phyloP scores from a whole-genome alignment of 2,888 invertebrate genomes.

The Polydrusus pterygomalis region DNA sequence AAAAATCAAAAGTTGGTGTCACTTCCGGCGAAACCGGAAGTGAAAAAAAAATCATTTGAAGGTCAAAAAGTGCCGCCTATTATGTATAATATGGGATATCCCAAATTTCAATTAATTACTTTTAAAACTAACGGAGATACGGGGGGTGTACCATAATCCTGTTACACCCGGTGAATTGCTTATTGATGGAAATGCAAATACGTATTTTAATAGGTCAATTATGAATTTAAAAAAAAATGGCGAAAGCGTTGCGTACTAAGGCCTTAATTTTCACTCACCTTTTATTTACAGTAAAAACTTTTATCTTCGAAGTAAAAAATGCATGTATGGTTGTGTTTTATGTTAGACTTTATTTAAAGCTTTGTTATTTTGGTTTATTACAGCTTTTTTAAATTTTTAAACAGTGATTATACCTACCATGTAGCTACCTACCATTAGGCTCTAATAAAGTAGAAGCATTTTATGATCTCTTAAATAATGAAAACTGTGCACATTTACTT shows the following conservation, averaged over 20 bases:
- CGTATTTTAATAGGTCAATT: background rate
- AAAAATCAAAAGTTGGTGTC: no score
- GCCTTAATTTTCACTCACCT: background rate
- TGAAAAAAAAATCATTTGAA: no score
- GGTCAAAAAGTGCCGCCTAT: no score
- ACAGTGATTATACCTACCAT: conserved; percentile 44
- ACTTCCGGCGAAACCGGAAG: no score
- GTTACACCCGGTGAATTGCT: no score
- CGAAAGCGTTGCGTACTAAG: background rate
- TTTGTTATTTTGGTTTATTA: conserved; percentile 28
- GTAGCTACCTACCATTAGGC: conserved; percentile 39
- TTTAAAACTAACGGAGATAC: no score
- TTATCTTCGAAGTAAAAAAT: conserved; percentile 1
- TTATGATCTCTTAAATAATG: conserved; percentile 53
- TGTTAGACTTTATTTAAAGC: conserved; percentile 8
- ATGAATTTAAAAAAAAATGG: background rate
- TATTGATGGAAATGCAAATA: no score
- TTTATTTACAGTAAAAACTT: conserved; percentile 3
- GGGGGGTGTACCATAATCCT: no score
- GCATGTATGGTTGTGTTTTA: conserved; percentile 47
- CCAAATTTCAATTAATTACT: no score
- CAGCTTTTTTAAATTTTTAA: conserved; percentile 30
- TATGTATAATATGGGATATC: no score
- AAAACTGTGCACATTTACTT: conserved; percentile 49
- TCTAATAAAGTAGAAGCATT: conserved; percentile 48